Percentiles rank a stretch among this genome's conserved stretches.
phyloP scores from a whole-genome alignment of 2,888 invertebrate species.

The Parnassius glacialis region DNA sequence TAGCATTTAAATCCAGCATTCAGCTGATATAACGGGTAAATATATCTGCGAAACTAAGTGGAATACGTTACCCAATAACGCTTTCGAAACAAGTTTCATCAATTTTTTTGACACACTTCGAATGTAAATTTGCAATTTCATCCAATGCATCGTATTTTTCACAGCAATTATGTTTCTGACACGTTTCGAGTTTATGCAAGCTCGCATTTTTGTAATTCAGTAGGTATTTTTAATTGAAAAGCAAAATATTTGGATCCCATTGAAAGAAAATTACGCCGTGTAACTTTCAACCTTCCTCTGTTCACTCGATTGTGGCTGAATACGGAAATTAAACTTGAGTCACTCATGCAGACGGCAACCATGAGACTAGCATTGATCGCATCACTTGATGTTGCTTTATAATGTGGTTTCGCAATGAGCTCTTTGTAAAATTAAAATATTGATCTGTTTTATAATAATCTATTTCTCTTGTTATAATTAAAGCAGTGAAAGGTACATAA shows the following conservation, averaged over 20 bases:
- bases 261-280: background rate
- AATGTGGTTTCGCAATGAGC: no score
- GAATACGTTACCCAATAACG: no score
- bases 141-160: slow-evolving; percentile 1
- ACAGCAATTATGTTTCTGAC: slow-evolving; percentile 4
- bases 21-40: no score
- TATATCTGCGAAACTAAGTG: no score
- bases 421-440: no score
- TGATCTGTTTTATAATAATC: no score
- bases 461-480: no score
- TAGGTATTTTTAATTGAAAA: slow-evolving; percentile 12
- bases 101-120: slow-evolving; percentile 1
- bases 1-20: no score
- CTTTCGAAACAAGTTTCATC: background rate
- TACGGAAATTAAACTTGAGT: slow-evolving; percentile 27
- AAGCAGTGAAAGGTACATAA: no score
- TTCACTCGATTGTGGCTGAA: slow-evolving; percentile 21
- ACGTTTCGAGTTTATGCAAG: background rate
- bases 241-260: background rate
- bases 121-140: slow-evolving; percentile 10
- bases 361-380: slow-evolving; percentile 16
- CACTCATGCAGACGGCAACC: slow-evolving; percentile 18
- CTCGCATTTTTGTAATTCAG: background rate
- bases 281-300: slow-evolving; percentile 10
- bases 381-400: slow-evolving; percentile 6